Evolutionary conservation across 37 sponge, comb jelly and placozoan species (phyloP).

Genomic region (Ephydatia muelleri): DNA sequence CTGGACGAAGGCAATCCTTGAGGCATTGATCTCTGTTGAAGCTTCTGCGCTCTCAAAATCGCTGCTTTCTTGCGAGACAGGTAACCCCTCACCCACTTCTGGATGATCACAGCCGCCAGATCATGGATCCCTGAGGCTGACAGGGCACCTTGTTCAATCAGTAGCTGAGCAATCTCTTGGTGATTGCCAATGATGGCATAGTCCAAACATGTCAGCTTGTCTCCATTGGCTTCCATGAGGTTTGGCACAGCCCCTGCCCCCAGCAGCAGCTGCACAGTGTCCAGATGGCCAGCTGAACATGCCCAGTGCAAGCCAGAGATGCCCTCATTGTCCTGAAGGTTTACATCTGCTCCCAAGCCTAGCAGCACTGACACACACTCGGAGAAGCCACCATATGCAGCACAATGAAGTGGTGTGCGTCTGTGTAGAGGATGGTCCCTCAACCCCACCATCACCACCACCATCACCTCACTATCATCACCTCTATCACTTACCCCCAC

Average conservation of each 20-base stretch:
- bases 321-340: conserved; percentile 75
- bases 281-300: conserved; percentile 64
- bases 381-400: conserved; percentile 74
- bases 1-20: background rate
- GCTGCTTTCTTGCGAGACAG: conserved; percentile 22
- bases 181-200: conserved; percentile 85
- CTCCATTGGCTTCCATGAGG: conserved; percentile 75
- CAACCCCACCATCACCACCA: no score
- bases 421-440: conserved; percentile 8
- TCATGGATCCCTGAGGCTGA: conserved; percentile 86
- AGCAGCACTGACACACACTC: conserved; percentile 68
- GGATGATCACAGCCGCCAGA: conserved; percentile 76
- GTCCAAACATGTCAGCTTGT: conserved; percentile 84
- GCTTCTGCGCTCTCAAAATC: background rate
- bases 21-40: background rate
- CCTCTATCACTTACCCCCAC: background rate
- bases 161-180: conserved; percentile 78
- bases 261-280: conserved; percentile 58
- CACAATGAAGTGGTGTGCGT: conserved; percentile 85
- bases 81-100: conserved; percentile 46
- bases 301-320: conserved; percentile 93
- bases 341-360: conserved; percentile 51
- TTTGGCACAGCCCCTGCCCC: conserved; percentile 70
- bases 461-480: no score
- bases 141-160: conserved; percentile 85